Conservation (phyloP, 2,888 invertebrate species). For the Euplexia lucipara region DNA sequence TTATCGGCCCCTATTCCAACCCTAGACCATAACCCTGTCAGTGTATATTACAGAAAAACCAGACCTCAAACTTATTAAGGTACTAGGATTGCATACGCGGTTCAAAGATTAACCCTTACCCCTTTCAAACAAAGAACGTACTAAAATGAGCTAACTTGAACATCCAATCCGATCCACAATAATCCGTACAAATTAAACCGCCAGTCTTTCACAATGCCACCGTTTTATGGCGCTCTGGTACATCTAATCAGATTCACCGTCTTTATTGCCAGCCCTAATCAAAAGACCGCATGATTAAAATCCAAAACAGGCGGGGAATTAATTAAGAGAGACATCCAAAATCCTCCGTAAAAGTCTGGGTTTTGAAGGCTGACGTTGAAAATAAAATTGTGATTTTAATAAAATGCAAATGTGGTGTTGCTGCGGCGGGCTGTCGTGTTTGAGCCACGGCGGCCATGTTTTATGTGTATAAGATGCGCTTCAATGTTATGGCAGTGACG, state of each 20-base stretch:
- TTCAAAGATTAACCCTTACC: not conserved
- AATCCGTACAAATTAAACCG: conserved; percentile 55
- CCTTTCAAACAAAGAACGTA: not conserved
- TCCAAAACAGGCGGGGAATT: conserved; percentile 70
- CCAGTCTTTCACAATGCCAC: conserved; percentile 51
- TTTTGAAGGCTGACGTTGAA: conserved; percentile 69
- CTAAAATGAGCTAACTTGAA: conserved; percentile 17
- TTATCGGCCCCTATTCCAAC: conserved; percentile 12
- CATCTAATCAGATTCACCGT: conserved; percentile 60
- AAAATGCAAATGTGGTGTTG: conserved; percentile 87
- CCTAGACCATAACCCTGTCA: conserved; percentile 8
- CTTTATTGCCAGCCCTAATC: conserved; percentile 65
- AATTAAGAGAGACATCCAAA: conserved; percentile 69
- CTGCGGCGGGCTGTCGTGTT: conserved; percentile 72
- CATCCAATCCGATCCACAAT: conserved; percentile 34
- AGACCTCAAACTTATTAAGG: not conserved
- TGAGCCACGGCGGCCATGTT: conserved; percentile 67
- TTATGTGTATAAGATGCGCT: conserved; percentile 49
- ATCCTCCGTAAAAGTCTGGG: conserved; percentile 64
- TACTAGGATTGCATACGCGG: conserved; percentile 14
- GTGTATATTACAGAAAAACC: conserved; percentile 18
- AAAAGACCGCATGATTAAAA: conserved; percentile 71
- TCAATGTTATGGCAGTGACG: conserved; percentile 25
- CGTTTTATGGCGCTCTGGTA: conserved; percentile 57
- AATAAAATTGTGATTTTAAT: conserved; percentile 89